Base-by-base conservation (phyloP, 2,113 vertebrate species). In the Hippocampus mohnikei region DNA sequence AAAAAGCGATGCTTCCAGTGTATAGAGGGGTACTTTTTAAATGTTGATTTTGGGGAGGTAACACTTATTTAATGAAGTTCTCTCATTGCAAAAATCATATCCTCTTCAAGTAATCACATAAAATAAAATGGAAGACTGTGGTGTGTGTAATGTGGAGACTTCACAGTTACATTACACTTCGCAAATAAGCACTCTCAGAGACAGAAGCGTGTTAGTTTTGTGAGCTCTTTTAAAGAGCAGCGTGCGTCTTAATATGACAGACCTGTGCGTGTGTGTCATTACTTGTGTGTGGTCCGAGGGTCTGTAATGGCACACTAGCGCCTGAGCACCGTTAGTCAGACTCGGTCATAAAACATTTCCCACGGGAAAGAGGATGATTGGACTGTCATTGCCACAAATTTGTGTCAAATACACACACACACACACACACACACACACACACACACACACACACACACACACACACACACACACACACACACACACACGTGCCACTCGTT, bases 331-430 rank as follows among this genome's bases (percentile, higher is more conserved):
- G 82, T 77, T 70, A 25, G 55, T 69, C 65, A 46, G 73, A 67
- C 46, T 66, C 61, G 7, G 70, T 37, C 52, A 63, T 76, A 71
- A 78, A 81, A 66, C 27, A 50, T 81, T 85, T 89, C 83, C 81
- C 88, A 74, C 85, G 83, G 86, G 81, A 88, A 82, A 85, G 66
- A 64, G 62, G 3, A 16, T 13, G 53, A 44, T 33, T 1, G 23
- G 59, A 23, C 7, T 52, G 40, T 44, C 60, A 23, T 10, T 25
- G 27, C 12, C 27, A 50, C 21, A 23, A 64, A 23, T 60, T 16
- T 0, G 11, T 44, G 10, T 13, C 42, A 44, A 3, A 13, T 3
- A 44, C 42, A 13, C 42, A 13, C 12, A 44, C 42, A 42, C 41
- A 9, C 11, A 11, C 8, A 10, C 41, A 42, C 27, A 2, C 27